These are phyloP conservation scores for Limonius californicus DNA, from an alignment of 1,140 invertebrate species.

Conservation along the genomic window DNA sequence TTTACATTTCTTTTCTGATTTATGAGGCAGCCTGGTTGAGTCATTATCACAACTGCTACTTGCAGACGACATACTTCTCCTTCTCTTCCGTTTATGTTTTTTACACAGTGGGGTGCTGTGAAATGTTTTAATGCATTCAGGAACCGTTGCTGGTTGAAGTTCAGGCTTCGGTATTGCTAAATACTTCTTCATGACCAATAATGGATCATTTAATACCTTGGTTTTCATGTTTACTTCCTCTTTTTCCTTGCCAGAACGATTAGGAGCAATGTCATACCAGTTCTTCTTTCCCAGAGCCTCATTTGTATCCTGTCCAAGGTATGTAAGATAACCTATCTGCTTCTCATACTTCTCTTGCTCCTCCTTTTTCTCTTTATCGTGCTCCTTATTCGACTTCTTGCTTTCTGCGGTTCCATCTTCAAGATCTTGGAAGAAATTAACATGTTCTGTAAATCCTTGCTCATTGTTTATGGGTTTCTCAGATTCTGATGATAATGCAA, in stretches of 20 bases:
- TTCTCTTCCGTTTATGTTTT: slow-evolving; percentile 48
- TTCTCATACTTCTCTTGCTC: slow-evolving; percentile 96
- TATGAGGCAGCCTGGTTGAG: background rate
- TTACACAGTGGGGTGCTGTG: background rate
- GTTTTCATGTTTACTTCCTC: slow-evolving; percentile 58
- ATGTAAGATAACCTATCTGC: slow-evolving; percentile 93
- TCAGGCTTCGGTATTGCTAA: slow-evolving; percentile 36
- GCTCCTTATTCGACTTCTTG: slow-evolving; percentile 74
- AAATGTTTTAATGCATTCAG: background rate
- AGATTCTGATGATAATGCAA: slow-evolving; percentile 39
- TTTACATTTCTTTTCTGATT: slow-evolving; percentile 46
- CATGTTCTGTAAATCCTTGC: slow-evolving; percentile 54
- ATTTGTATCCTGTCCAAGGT: slow-evolving; percentile 90
- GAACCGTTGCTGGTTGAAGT: background rate
- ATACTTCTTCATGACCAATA: slow-evolving; percentile 65
- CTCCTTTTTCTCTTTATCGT: slow-evolving; percentile 86
- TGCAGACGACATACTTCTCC: background rate
- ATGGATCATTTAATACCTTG: slow-evolving; percentile 69
- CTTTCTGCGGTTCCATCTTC: slow-evolving; percentile 65
- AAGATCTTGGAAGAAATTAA: slow-evolving; percentile 89
- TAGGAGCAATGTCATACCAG: slow-evolving; percentile 76
- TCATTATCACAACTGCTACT: background rate
- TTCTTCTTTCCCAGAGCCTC: slow-evolving; percentile 75
- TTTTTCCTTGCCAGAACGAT: slow-evolving; percentile 48
- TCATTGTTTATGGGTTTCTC: slow-evolving; percentile 28